Base-by-base conservation (phyloP, 2,888 invertebrate species). In the Malachius bipustulatus region DNA sequence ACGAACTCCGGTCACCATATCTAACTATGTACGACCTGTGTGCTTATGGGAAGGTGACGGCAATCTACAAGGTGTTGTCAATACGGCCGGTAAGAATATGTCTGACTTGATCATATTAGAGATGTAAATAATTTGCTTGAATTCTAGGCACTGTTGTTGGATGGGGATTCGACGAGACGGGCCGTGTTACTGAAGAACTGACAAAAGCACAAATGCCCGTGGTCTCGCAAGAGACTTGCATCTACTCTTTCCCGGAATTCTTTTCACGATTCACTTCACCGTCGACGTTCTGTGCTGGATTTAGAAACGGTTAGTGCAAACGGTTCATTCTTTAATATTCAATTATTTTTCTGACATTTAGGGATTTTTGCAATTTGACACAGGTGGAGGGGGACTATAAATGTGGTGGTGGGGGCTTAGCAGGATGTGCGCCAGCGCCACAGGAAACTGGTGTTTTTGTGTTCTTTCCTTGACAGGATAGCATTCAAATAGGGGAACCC, bases 151-250 rank as follows among this genome's bases (percentile, higher is more conserved):
- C 38, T 14, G 46, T 59, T 1, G 54, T 57, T 16, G 60, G 60
- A 6, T 60, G 60, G 46, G 72, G 73, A 16, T 71, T 67, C 49
- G 71, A 73, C 47, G 70, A 70, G 42, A 66, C 63, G 1, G 70
- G 70, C n/a, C 62, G 63, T n/a, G 65, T 71, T 1, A 69, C 70
- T 0, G 71, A 72, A 43, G 69, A 70, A 39, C 51, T 74, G 15
- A 66, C 64, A 11, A 57, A 69, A 35, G 69, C 71, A 0, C 65
- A 66, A 41, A 71, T 74, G 71, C 73, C 73, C 0, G 63, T 73
- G 9, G 70, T 73, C 1, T 64, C 67, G 45, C 67, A 69, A 39
- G 65, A 68, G 49, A 68, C 69, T 4, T 74, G 73, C 52, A 63
- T 73, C 44, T 56, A 69, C 35, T 72, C 71, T 0, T 68, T 69